These are phyloP conservation scores for Thamnaconus septentrionalis DNA, from an alignment of 2,113 vertebrate genomes.

Conservation along the genomic window DNA sequence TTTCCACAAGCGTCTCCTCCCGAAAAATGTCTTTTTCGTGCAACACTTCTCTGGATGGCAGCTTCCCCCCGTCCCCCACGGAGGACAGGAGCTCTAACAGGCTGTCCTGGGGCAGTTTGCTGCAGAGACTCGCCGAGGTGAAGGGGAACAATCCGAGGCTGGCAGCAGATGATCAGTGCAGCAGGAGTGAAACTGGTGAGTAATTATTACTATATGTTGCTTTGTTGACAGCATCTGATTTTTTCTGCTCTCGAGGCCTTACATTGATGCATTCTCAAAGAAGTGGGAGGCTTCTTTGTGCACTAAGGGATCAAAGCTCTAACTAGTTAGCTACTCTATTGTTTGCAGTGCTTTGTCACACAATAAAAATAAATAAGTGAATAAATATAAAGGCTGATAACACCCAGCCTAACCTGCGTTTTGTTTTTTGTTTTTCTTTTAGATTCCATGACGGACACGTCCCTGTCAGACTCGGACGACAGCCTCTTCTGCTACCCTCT, in stretches of 20 bases:
- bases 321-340: neutral
- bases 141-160: conserved; percentile 50
- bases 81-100: conserved; percentile 54
- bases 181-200: conserved; percentile 62
- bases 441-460: conserved; percentile 79
- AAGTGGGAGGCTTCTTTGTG: too few relatives aligned
- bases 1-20: too few relatives aligned
- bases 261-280: too few relatives aligned
- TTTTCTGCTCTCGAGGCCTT: too few relatives aligned
- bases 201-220: neutral
- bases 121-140: conserved; percentile 69
- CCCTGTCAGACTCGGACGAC: conserved; percentile 75
- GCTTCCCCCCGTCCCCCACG: conserved; percentile 54
- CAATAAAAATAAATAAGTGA: neutral
- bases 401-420: neutral
- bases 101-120: conserved; percentile 72
- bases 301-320: too few relatives aligned
- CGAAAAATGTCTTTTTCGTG: conserved; percentile 55
- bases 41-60: conserved; percentile 52
- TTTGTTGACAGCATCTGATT: too few relatives aligned
- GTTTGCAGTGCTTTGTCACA: neutral
- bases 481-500: conserved; percentile 83
- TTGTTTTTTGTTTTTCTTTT: conserved; percentile 19
- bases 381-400: neutral
- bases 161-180: conserved; percentile 30